Conservation (phyloP, 2,797 vertebrate genomes). For the Rhincodon typus region DNA sequence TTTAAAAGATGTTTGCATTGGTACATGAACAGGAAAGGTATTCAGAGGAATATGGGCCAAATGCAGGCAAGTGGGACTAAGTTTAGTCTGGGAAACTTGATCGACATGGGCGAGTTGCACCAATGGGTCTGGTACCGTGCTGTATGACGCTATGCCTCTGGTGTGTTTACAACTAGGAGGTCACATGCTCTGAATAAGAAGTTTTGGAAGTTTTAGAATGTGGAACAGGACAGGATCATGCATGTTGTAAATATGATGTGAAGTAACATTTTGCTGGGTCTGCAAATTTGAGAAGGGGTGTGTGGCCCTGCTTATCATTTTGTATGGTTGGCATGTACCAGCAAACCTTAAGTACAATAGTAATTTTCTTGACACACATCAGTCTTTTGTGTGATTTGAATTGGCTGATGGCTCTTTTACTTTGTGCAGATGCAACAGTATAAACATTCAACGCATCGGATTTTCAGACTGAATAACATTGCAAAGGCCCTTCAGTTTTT, state of each 20-base stretch:
- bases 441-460: conserved; percentile 87
- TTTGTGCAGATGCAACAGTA: conserved; percentile 76
- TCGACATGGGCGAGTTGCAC: too few species aligned
- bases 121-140: too few species aligned
- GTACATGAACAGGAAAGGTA: too few species aligned
- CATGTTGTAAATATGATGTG: background rate
- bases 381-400: background rate
- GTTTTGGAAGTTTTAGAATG: background rate
- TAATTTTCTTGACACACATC: too few species aligned
- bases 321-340: background rate
- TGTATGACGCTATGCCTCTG: too few species aligned
- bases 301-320: background rate
- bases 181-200: background rate
- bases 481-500: conserved; percentile 86
- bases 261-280: background rate
- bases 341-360: background rate
- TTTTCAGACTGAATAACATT: conserved; percentile 94
- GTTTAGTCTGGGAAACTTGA: too few species aligned
- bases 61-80: too few species aligned
- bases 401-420: background rate
- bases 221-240: background rate
- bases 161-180: background rate
- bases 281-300: background rate
- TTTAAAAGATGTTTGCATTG: too few species aligned
- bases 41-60: too few species aligned